Evolutionary conservation across 2,888 invertebrate genomes (phyloP).

Genomic region (Timema podura): DNA sequence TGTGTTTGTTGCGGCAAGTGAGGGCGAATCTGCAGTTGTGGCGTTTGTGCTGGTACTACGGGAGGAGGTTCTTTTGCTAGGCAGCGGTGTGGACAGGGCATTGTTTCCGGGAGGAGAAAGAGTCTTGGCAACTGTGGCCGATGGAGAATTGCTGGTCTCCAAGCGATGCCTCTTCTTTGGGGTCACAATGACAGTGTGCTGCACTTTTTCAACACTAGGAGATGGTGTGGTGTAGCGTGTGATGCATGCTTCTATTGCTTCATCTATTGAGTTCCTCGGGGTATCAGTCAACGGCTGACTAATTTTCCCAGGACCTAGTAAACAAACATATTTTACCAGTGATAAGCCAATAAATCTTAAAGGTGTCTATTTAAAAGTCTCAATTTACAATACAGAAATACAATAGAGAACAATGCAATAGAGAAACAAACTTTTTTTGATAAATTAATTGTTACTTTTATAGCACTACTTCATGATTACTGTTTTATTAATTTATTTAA

Average conservation of each 20-base stretch:
- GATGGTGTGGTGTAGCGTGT: slow-evolving; percentile 45
- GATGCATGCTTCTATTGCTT: slow-evolving; percentile 55
- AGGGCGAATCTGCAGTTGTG: slow-evolving; percentile 37
- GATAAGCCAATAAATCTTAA: too few species aligned
- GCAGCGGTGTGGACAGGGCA: slow-evolving; percentile 41
- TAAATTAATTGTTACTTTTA: too few species aligned
- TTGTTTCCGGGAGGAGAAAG: slow-evolving; percentile 36
- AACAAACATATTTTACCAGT: too few species aligned
- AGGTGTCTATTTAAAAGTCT: slow-evolving; percentile 7
- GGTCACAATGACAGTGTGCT: slow-evolving; percentile 49
- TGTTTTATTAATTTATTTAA: too few species aligned
- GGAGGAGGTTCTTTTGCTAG: slow-evolving; percentile 46
- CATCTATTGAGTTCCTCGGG: slow-evolving; percentile 45
- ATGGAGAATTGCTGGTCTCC: slow-evolving; percentile 43
- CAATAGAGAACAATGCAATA: too few species aligned
- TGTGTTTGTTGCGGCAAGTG: background rate
- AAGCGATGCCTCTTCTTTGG: slow-evolving; percentile 70
- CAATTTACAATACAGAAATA: too few species aligned
- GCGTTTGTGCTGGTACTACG: slow-evolving; percentile 54
- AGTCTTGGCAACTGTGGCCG: slow-evolving; percentile 17
- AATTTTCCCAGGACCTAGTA: background rate
- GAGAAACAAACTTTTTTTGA: too few species aligned
- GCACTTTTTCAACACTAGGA: slow-evolving; percentile 35
- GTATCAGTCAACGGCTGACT: slow-evolving; percentile 20
- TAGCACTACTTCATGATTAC: too few species aligned